These are phyloP conservation scores for Carettochelys insculpta DNA, from an alignment of 2,113 vertebrate species.

Conservation along the genomic window DNA sequence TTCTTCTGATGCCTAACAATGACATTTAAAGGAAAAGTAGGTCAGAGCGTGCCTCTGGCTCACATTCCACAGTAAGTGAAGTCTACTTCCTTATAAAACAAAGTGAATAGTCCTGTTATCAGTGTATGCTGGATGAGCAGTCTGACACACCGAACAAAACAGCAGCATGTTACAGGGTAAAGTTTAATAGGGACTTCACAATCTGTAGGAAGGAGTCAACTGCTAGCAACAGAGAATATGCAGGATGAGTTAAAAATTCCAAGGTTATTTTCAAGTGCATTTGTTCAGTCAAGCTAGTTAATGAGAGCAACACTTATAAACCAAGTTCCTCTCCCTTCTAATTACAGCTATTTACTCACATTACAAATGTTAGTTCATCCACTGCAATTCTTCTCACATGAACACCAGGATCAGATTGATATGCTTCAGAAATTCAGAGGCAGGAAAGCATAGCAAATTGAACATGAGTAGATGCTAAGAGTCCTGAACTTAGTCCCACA, in stretches of 20 bases:
- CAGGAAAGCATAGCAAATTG: rapidly evolving
- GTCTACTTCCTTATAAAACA: not conserved
- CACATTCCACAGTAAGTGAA: not conserved
- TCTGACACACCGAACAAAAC: rapidly evolving
- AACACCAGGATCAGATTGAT: rapidly evolving
- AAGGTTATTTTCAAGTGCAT: rapidly evolving
- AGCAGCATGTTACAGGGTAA: rapidly evolving
- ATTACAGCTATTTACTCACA: not conserved
- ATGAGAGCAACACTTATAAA: not conserved
- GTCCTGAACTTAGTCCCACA: not conserved
- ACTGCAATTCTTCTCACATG: not conserved
- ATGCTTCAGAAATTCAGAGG: not conserved
- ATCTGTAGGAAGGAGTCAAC: not conserved
- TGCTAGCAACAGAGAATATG: not conserved
- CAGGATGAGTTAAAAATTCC: not conserved
- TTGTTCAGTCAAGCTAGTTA: not conserved
- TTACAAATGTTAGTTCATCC: not conserved
- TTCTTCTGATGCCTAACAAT: constrained; percentile 91
- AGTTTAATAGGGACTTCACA: not conserved
- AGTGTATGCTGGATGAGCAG: rapidly evolving
- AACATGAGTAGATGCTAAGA: not conserved
- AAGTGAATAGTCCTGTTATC: rapidly evolving
- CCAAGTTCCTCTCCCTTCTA: not conserved
- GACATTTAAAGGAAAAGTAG: constrained; percentile 9
- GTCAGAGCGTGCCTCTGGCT: not conserved